A percentile compares a stretch with the other conserved stretches of the same genome.
phyloP scores from a whole-genome alignment of 2,797 vertebrate species.

The Crenuchus spilurus region DNA sequence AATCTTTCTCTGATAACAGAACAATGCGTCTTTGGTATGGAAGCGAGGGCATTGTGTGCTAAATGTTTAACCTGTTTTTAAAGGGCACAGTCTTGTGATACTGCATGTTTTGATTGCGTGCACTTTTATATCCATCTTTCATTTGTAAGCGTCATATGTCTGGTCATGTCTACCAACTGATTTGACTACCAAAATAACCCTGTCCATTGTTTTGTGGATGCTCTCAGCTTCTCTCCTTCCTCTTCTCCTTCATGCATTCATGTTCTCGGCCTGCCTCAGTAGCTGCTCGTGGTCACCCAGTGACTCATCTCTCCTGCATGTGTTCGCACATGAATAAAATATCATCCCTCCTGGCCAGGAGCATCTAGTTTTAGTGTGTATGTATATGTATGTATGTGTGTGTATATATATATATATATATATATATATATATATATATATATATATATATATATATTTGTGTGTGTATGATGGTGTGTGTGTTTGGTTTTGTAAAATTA shows the following conservation, averaged over 20 bases:
- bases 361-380: constrained; percentile 51
- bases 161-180: background rate
- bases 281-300: constrained; percentile 31
- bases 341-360: constrained; percentile 68
- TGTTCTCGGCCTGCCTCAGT: constrained; percentile 27
- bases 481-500: too few relatives aligned
- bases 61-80: background rate
- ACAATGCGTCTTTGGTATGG: background rate
- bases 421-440: too few relatives aligned
- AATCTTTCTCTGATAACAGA: background rate
- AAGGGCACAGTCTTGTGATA: too few relatives aligned
- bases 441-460: too few relatives aligned
- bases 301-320: constrained; percentile 68
- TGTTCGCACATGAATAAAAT: constrained; percentile 74
- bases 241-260: too few relatives aligned
- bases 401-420: too few relatives aligned
- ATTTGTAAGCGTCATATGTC: background rate
- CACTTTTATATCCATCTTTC: too few relatives aligned
- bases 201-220: background rate
- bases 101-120: too few relatives aligned
- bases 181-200: too few relatives aligned
- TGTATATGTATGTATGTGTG: constrained; percentile 3
- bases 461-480: too few relatives aligned
- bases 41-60: background rate
- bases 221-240: background rate